Evolutionary conservation across 2,888 invertebrate species (phyloP), one percentile per base, ranked within the genome.

Genomic region (Athrips mouffetella): DNA sequence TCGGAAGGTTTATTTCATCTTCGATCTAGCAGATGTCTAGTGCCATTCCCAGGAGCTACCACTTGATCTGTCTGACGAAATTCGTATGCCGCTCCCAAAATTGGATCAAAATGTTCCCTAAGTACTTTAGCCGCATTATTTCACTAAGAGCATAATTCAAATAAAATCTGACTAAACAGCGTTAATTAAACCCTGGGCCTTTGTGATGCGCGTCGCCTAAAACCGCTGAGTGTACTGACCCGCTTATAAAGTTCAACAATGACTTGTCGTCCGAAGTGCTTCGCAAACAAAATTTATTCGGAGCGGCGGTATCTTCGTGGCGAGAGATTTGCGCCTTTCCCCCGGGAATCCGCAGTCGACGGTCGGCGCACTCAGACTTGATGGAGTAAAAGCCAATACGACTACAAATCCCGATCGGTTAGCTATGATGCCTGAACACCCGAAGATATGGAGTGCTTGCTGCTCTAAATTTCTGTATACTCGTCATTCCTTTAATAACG

Each of bases 201-300:
- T 41, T 42, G 42, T 42, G 11, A 18, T n/a, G 23, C 23, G 10
- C 29, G 25, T 21, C n/a, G 30, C 30, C 13, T 2, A 40, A 46
- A 35, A 46, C 27, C 16, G 41, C 21, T 8, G 21, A 46, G 18
- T 30, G 21, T 18, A 33, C 45, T 23, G 13, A 33, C 31, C 41
- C 15, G 40, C 27, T 31, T 53, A 49, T 51, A 64, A 66, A 73
- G 63, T 70, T 67, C 62, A 68, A 69, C 69, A 75, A 68, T 59
- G 65, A 62, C 53, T 65, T 59, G 64, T 65, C 63, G 60, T 15
- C 35, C 10, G 31, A 4, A 8, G 40, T 21, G 11, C 35, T 16
- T 20, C 18, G 11, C 33, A 20, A 25, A 37, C 37, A 45, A 31
- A 46, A 27, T 48, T 33, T 33, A 45, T 21, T 45, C 45, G 8